Evolutionary conservation across 1,140 invertebrate genomes (phyloP).

Genomic region (Aphelinus atriplicis): DNA sequence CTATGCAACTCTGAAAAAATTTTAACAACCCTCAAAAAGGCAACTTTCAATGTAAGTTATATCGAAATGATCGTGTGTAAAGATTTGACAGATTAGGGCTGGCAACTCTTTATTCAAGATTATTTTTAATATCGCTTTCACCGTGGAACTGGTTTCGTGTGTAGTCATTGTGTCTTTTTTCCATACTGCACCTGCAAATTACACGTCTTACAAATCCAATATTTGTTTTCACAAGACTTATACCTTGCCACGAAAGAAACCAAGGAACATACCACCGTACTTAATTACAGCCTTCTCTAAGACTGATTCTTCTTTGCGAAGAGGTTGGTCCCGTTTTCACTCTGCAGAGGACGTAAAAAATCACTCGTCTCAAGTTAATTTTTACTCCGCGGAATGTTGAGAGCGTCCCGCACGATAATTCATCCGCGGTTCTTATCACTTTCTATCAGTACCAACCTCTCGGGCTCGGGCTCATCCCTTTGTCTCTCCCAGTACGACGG

Average conservation of each 20-base stretch:
- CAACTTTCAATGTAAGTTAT: too few species aligned
- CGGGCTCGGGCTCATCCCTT: too few species aligned
- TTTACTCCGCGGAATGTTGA: neutral
- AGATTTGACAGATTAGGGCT: too few species aligned
- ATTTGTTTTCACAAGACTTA: conserved; percentile 20
- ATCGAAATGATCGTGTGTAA: too few species aligned
- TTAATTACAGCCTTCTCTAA: conserved; percentile 14
- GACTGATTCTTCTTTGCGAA: neutral
- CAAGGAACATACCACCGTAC: neutral
- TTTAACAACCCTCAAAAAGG: too few species aligned
- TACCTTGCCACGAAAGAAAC: neutral
- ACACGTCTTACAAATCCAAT: conserved; percentile 2
- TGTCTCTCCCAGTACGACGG: too few species aligned
- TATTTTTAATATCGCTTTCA: neutral
- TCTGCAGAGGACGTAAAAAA: conserved; percentile 11
- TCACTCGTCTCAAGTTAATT: conserved; percentile 2
- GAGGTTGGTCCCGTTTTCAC: neutral
- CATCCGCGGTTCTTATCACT: conserved; percentile 1
- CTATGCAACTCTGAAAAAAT: too few species aligned
- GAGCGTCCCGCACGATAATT: conserved; percentile 17
- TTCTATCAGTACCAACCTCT: too few species aligned
- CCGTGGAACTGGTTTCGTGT: neutral
- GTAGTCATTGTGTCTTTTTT: neutral
- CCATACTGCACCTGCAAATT: neutral
- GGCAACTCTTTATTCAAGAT: too few species aligned